Percentiles rank a stretch among this genome's conserved stretches.
phyloP scores from a whole-genome alignment of 1,140 invertebrate genomes.

The Drosophila willistoni region DNA sequence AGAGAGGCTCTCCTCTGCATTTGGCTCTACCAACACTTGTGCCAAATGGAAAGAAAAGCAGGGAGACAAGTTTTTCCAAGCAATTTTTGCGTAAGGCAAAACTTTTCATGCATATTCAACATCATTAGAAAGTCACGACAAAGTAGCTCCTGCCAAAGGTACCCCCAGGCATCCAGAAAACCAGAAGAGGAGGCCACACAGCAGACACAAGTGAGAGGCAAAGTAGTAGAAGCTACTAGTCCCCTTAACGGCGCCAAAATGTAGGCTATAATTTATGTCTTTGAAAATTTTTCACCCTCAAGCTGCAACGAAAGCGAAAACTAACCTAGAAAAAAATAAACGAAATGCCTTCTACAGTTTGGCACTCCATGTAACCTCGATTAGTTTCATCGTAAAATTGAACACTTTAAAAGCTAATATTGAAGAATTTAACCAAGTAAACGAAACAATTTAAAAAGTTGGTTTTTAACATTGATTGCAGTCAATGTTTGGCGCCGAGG shows the following conservation, averaged over 20 bases:
- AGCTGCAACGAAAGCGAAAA: conserved; percentile 16
- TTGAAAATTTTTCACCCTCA: conserved; percentile 8
- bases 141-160: conserved; percentile 60
- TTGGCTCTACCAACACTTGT: conserved; percentile 4
- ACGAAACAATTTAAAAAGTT: too few relatives aligned
- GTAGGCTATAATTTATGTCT: conserved; percentile 63
- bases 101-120: conserved; percentile 79
- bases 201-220: conserved; percentile 31
- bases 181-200: conserved; percentile 9
- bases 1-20: not conserved
- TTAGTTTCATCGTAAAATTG: not conserved
- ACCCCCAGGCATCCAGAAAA: conserved; percentile 26
- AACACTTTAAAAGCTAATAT: too few relatives aligned
- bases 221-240: not conserved
- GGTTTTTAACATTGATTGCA: too few relatives aligned
- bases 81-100: conserved; percentile 65
- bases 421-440: too few relatives aligned
- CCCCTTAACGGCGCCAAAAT: conserved; percentile 52
- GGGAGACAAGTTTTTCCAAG: conserved; percentile 57
- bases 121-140: conserved; percentile 77
- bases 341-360: not conserved
- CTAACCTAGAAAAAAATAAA: conserved; percentile 9
- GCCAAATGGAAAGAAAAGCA: conserved; percentile 22
- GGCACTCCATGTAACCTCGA: not conserved
- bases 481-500: too few relatives aligned